Percentiles rank a stretch among this genome's conserved stretches.
phyloP scores from a whole-genome alignment of 2,797 vertebrate genomes.

The Oreortyx pictus region DNA sequence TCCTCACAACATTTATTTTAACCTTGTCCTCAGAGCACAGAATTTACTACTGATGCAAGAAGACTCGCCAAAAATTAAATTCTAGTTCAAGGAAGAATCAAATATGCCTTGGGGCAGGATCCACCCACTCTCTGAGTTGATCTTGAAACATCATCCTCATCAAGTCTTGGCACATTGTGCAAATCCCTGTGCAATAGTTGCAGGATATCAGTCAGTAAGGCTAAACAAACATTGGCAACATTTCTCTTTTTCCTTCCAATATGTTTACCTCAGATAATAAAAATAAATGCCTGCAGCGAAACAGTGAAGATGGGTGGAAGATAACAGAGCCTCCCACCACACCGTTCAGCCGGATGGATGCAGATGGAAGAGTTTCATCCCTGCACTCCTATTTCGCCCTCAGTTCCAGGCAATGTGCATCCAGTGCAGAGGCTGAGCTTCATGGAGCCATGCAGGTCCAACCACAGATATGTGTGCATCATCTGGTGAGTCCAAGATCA shows the following conservation, averaged over 20 bases:
- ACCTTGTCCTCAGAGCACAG: not conserved
- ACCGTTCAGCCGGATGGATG: fast-evolving
- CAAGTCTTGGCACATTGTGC: not conserved
- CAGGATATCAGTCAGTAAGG: constrained; percentile 48
- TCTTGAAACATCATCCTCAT: constrained; percentile 38
- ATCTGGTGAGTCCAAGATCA: not conserved
- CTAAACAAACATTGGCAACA: constrained; percentile 57
- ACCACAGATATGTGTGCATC: fast-evolving
- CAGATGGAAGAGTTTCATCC: not conserved
- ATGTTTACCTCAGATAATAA: not conserved
- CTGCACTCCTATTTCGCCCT: not conserved
- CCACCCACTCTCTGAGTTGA: constrained; percentile 14
- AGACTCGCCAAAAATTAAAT: constrained; percentile 12
- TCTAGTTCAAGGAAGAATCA: not conserved
- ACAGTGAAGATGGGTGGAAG: not conserved
- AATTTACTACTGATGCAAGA: not conserved
- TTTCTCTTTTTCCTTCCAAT: not conserved
- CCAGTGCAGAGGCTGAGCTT: not conserved
- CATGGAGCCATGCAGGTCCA: fast-evolving
- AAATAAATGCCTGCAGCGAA: not conserved
- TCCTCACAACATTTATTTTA: not conserved
- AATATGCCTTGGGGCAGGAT: not conserved
- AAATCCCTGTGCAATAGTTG: constrained; percentile 39
- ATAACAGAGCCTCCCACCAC: not conserved
- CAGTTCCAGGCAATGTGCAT: not conserved